Evolutionary conservation across 2,888 invertebrate genomes (phyloP).

Genomic region (Drosophila antonietae): DNA sequence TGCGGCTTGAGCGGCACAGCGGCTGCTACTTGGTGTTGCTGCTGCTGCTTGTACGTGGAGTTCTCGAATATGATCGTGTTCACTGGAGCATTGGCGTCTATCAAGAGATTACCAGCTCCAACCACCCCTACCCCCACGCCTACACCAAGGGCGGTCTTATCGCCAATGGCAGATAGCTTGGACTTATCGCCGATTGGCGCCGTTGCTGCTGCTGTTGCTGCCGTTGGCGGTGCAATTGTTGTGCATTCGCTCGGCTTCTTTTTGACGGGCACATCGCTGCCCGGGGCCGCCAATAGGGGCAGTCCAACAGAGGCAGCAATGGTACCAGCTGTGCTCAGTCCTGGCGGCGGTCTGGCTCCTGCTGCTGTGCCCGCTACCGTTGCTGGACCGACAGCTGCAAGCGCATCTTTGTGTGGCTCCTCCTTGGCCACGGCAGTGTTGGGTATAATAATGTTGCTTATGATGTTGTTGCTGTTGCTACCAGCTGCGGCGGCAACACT

Average conservation of each 20-base stretch:
- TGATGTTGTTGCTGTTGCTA: constrained; percentile 44
- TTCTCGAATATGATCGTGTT: constrained; percentile 96
- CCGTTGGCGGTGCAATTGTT: constrained; percentile 37
- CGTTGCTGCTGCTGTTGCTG: constrained; percentile 25
- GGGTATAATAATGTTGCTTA: constrained; percentile 48
- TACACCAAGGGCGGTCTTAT: constrained; percentile 42
- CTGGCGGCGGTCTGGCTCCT: constrained; percentile 61
- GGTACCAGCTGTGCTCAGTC: constrained; percentile 58
- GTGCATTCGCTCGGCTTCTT: constrained; percentile 65
- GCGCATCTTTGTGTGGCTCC: constrained; percentile 52
- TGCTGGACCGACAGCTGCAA: constrained; percentile 8
- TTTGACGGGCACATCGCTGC: constrained; percentile 44
- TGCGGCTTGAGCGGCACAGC: constrained; percentile 31
- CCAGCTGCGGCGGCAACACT: constrained; percentile 24
- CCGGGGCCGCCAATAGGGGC: constrained; percentile 28
- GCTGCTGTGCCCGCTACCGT: constrained; percentile 13
- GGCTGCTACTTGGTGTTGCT: constrained; percentile 70
- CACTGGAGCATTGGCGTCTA: constrained; percentile 92
- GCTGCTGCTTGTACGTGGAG: constrained; percentile 91
- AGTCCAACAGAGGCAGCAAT: constrained; percentile 30
- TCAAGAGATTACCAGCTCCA: constrained; percentile 82
- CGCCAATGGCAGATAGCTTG: constrained; percentile 65
- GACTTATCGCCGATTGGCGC: constrained; percentile 60
- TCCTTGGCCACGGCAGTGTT: constrained; percentile 73
- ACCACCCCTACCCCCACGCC: constrained; percentile 35